Base-by-base conservation (phyloP, 2,113 vertebrate genomes). In the Rhizomys pruinosus region DNA sequence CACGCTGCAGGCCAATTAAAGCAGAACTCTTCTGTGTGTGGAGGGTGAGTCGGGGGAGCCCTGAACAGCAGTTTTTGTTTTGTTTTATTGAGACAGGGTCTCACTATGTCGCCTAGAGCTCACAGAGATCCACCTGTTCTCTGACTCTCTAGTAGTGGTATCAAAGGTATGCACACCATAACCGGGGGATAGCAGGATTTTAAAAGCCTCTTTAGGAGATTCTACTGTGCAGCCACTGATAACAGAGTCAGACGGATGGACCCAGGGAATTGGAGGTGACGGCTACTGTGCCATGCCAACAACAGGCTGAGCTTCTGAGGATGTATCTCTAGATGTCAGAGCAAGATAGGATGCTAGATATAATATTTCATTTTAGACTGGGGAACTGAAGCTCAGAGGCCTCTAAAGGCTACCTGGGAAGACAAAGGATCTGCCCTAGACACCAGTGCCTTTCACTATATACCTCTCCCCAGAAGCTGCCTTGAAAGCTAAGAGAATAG, bases 401-500 rank as follows among this genome's bases (percentile, higher is more conserved):
- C 76, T 80, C 27, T 37, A 20, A 29, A 73, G 19, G 29, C 32
- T 78, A 11, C 22, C 17, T 20, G 17, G 66, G 25, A 16, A 63
- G 52, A 91, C 1, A 76, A 52, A 88, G 72, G 73, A 73, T 13
- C 5, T 29, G 15, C 23, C 73, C 12, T 73, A 59, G 76, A 72
- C 93, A 66, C 47, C 19, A 17, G 13, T 57, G 3, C 23, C 59
- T 92, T 79, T 37, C 57, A 39, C 25, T 34, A 3, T 3, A 0
- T 8, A 4, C 76, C 29, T 78, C 73, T 69, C 4, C 47, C 39
- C 42, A 16, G 77, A 90, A 76, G 39, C 52, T 61, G 76, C 37
- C 32, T 4, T 91, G 87, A 57, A 68, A 92, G 72, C 47, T 27
- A 61, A 69, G 85, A 92, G 71, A 79, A 79, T 57, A 85, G 57